A percentile compares a stretch with the other conserved stretches of the same genome.
These are phyloP conservation scores for Chelon labrosus DNA, from an alignment of 2,797 vertebrate genomes.

Conservation along the genomic window DNA sequence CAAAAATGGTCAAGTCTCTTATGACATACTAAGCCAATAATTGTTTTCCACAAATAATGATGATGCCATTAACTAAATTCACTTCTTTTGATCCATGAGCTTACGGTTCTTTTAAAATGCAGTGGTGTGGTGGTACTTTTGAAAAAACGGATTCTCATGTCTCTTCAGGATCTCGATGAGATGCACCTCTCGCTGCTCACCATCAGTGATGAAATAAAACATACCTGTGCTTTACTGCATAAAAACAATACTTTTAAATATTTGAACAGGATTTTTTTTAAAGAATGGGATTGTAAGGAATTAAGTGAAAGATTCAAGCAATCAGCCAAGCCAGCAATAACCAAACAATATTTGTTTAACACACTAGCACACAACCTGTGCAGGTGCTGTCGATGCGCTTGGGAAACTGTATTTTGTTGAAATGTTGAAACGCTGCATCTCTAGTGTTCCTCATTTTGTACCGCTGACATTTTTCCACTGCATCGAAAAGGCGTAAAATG, in stretches of 20 bases:
- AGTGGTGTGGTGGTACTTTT: no score
- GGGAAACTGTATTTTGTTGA: constrained; percentile 9
- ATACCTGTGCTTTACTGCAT: no score
- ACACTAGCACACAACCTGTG: background rate
- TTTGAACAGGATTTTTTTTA: background rate
- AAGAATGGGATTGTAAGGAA: background rate
- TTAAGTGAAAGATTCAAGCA: constrained; percentile 9
- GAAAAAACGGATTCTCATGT: no score
- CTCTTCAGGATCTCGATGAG: no score
- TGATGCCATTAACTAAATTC: no score
- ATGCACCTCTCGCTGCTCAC: no score
- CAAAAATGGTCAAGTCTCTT: no score
- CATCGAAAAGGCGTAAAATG: constrained; percentile 13
- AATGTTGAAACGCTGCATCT: background rate
- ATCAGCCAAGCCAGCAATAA: background rate
- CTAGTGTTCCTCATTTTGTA: background rate
- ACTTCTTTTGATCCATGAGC: no score
- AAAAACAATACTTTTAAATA: no score
- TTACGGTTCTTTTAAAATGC: no score
- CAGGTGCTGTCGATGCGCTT: background rate
- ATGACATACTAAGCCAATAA: no score
- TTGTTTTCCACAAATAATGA: no score
- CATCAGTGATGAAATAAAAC: background rate
- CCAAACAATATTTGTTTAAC: constrained; percentile 3
- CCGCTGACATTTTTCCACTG: constrained; percentile 3